A percentile compares a stretch with the other conserved stretches of the same genome.
These are phyloP conservation scores for Oscheius sp. DNA, from an alignment of 1,140 invertebrate species.

Conservation along the genomic window DNA sequence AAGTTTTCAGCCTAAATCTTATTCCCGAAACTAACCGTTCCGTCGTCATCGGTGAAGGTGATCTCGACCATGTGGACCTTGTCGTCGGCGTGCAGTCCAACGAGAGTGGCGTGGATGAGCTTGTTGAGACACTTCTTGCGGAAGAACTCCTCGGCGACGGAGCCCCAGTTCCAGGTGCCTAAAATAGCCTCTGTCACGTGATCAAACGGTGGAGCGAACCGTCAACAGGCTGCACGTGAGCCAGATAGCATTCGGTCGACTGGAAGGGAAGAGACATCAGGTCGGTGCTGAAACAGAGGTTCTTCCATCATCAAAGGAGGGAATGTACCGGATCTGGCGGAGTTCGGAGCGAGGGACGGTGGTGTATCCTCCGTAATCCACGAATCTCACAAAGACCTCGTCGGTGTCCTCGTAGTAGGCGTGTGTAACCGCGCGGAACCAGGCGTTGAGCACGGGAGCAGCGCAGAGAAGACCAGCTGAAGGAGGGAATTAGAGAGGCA, in stretches of 20 bases:
- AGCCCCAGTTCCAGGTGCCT: constrained; percentile 34
- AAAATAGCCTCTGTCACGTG: neutral
- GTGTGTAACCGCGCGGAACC: constrained; percentile 82
- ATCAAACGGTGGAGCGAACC: constrained; percentile 62
- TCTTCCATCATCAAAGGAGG: neutral
- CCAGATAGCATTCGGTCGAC: constrained; percentile 85
- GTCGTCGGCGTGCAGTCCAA: constrained; percentile 34
- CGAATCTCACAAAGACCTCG: constrained; percentile 73
- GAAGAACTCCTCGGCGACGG: constrained; percentile 32
- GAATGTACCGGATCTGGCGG: constrained; percentile 73
- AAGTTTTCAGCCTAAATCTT: neutral
- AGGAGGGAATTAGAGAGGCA: neutral
- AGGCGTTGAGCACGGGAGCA: constrained; percentile 75
- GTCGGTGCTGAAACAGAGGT: constrained; percentile 67
- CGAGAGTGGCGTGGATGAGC: constrained; percentile 33
- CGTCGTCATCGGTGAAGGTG: constrained; percentile 16
- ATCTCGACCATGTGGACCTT: constrained; percentile 38
- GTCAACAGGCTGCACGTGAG: constrained; percentile 78
- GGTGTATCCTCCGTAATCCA: constrained; percentile 89
- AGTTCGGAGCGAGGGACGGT: constrained; percentile 72
- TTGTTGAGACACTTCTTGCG: constrained; percentile 7
- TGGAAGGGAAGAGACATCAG: constrained; percentile 91
- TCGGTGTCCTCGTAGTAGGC: constrained; percentile 61
- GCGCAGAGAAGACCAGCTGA: constrained; percentile 81
- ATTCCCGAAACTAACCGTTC: constrained; percentile 17